These are phyloP conservation scores for Callyntrura guangdongensis DNA, from an alignment of 2,888 invertebrate genomes.

Conservation along the genomic window DNA sequence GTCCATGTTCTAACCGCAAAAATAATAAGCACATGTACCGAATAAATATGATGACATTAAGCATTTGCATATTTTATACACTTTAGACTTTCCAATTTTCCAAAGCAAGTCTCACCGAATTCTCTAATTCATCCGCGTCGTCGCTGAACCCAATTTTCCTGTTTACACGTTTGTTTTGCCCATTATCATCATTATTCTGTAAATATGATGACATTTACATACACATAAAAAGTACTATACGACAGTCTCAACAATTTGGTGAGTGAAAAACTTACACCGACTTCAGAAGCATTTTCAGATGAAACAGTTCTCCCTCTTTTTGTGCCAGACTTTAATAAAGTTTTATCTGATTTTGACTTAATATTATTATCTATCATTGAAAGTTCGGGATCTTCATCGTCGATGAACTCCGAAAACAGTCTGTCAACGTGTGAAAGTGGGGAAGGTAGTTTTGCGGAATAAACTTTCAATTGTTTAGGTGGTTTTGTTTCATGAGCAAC, in stretches of 20 bases:
- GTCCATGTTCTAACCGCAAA: conserved; percentile 42
- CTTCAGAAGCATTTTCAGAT: conserved; percentile 57
- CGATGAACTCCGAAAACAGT: conserved; percentile 43
- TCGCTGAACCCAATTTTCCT: conserved; percentile 9
- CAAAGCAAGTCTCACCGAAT: not conserved
- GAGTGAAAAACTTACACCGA: not conserved
- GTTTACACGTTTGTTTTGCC: not conserved
- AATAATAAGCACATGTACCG: not conserved
- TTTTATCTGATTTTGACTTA: conserved; percentile 30
- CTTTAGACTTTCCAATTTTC: too few species aligned
- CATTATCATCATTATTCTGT: conserved; percentile 28
- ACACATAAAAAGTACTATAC: too few species aligned
- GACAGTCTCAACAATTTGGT: not conserved
- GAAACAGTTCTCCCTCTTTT: conserved; percentile 54
- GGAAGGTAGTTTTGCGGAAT: conserved; percentile 63
- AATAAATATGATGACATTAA: too few species aligned
- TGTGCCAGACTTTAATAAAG: conserved; percentile 8
- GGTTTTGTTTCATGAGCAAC: conserved; percentile 39
- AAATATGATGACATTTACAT: too few species aligned
- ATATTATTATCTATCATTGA: conserved; percentile 51
- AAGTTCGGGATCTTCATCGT: conserved; percentile 67
- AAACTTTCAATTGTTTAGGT: conserved; percentile 50
- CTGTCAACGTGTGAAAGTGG: conserved; percentile 68
- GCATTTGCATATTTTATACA: too few species aligned
- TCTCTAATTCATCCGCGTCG: conserved; percentile 21